Percentiles rank a stretch among this genome's conserved stretches.
These are phyloP conservation scores for Coreius guichenoti DNA, from an alignment of 2,797 vertebrate genomes.

Conservation along the genomic window DNA sequence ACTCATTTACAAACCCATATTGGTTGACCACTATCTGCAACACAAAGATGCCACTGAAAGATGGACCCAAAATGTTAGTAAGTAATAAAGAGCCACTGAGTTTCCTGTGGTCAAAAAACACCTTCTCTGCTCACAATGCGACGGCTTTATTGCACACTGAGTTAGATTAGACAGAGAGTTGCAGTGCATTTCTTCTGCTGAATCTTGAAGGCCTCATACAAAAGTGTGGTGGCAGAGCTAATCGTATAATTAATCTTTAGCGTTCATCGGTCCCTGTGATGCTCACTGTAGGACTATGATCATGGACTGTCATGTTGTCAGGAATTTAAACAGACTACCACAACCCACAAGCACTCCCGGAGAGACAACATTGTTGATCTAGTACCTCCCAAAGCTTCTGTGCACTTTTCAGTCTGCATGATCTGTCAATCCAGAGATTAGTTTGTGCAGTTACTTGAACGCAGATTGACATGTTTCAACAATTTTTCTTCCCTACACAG, in stretches of 20 bases:
- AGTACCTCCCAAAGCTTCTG: constrained; percentile 37
- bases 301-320: constrained; percentile 40
- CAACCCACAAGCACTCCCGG: constrained; percentile 28
- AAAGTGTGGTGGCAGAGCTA: constrained; percentile 47
- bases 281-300: constrained; percentile 48
- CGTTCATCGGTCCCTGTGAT: constrained; percentile 25
- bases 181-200: constrained; percentile 31
- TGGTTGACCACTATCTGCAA: not conserved
- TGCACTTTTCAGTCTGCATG: constrained; percentile 17
- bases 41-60: not conserved
- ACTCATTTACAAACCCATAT: not conserved
- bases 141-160: constrained; percentile 16
- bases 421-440: constrained; percentile 34
- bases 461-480: constrained; percentile 15
- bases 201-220: constrained; percentile 50
- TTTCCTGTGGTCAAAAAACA: constrained; percentile 40
- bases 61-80: not conserved
- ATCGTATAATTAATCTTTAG: constrained; percentile 53
- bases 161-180: constrained; percentile 27
- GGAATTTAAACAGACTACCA: constrained; percentile 43
- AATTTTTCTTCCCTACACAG: not conserved
- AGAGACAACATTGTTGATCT: constrained; percentile 41
- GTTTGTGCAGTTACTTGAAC: not conserved
- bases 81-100: constrained; percentile 14
- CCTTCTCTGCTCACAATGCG: not conserved